Conservation (phyloP, 2,888 invertebrate genomes). For the Limnephilus marmoratus region DNA sequence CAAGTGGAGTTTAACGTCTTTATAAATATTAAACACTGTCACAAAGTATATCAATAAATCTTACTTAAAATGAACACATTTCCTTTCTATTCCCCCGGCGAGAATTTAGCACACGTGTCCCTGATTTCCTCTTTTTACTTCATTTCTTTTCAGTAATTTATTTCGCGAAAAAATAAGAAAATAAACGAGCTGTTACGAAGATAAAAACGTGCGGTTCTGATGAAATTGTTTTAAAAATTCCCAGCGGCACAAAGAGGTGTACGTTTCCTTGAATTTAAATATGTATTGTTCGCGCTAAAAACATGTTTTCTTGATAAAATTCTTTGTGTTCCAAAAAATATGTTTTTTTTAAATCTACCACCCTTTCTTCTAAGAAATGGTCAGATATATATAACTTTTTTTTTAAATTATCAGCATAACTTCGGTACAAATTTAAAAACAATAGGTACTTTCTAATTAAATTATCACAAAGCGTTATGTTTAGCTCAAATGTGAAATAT, state of each 20-base stretch:
- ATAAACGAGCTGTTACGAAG: not conserved
- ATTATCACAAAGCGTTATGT: no score
- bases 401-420: no score
- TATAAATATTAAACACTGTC: not conserved
- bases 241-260: not conserved
- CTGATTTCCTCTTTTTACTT: not conserved
- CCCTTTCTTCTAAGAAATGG: not conserved
- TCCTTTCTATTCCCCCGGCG: not conserved
- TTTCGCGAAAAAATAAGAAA: not conserved
- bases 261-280: not conserved
- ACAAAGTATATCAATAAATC: conserved; percentile 25
- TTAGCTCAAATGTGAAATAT: no score
- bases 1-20: not conserved
- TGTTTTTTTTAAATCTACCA: not conserved
- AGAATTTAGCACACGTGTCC: conserved; percentile 14
- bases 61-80: conserved; percentile 5
- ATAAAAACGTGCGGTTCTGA: not conserved
- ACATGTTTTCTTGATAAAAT: not conserved
- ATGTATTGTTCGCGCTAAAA: not conserved
- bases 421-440: no score
- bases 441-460: no score
- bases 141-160: not conserved
- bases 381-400: no score
- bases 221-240: not conserved
- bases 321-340: not conserved